Evolutionary conservation across 1,140 invertebrate species (phyloP).

Genomic region (Hyles euphorbiae): DNA sequence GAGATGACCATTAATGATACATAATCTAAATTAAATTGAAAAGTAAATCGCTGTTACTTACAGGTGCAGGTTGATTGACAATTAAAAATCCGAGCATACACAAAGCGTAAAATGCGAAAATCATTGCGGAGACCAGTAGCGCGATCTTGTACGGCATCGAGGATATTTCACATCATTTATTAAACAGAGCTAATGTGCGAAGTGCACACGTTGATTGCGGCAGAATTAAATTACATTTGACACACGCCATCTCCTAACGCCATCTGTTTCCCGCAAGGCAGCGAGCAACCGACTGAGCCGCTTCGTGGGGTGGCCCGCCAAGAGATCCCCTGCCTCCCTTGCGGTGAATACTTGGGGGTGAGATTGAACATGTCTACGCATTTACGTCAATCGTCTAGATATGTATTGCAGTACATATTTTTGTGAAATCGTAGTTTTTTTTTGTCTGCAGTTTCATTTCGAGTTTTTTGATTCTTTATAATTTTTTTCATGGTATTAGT

Average conservation of each 20-base stretch:
- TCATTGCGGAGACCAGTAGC: constrained; percentile 41
- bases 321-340: constrained; percentile 2
- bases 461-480: no score
- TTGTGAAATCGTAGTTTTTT: no score
- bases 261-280: constrained; percentile 19
- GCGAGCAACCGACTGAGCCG: constrained; percentile 9
- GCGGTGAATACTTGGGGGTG: neutral
- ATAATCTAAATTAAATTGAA: constrained; percentile 1
- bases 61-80: constrained; percentile 28
- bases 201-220: constrained; percentile 19
- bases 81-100: constrained; percentile 37
- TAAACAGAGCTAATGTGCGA: constrained; percentile 20
- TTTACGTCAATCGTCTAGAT: neutral
- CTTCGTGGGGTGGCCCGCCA: neutral
- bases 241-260: constrained; percentile 8
- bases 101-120: constrained; percentile 44
- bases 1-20: no score
- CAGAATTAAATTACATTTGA: neutral
- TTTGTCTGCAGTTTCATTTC: no score
- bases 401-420: no score
- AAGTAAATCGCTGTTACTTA: constrained; percentile 27
- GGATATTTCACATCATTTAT: constrained; percentile 28
- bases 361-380: neutral
- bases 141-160: constrained; percentile 39
- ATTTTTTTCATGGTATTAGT: no score